Evolutionary conservation across 2,113 vertebrate genomes (phyloP).

Genomic region (Myotis davidii): DNA sequence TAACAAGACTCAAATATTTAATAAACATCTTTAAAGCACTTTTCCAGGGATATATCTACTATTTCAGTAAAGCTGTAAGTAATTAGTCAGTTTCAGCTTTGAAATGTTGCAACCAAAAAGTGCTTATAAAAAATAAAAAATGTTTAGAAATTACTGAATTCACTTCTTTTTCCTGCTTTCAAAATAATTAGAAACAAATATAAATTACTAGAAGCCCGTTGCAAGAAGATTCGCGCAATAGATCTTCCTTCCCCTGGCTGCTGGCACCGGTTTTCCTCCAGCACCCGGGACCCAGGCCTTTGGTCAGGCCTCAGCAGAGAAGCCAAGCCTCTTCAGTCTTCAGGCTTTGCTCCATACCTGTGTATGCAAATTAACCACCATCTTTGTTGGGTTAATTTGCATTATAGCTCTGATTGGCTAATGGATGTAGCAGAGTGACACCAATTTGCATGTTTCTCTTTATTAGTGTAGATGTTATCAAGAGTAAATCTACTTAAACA

Average conservation of each 20-base stretch:
- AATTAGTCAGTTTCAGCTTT: conserved; percentile 38
- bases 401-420: no score
- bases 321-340: no score
- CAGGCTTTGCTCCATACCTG: no score
- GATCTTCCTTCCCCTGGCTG: no score
- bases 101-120: conserved; percentile 1
- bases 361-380: no score
- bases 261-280: no score
- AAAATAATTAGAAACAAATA: conserved; percentile 29
- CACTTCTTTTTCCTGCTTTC: not conserved
- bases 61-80: not conserved
- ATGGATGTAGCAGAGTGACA: no score
- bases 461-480: not conserved
- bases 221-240: no score
- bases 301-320: no score
- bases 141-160: not conserved
- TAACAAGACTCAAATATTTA: not conserved
- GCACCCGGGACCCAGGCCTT: no score
- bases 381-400: no score
- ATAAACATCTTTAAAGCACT: not conserved
- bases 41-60: not conserved
- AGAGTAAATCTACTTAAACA: not conserved
- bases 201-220: not conserved
- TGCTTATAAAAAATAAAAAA: not conserved
- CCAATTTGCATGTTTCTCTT: no score